Percentiles rank a stretch among this genome's conserved stretches.
These are phyloP conservation scores for Sarcophaga subvicina DNA, from an alignment of 2,888 invertebrate genomes.

Conservation along the genomic window DNA sequence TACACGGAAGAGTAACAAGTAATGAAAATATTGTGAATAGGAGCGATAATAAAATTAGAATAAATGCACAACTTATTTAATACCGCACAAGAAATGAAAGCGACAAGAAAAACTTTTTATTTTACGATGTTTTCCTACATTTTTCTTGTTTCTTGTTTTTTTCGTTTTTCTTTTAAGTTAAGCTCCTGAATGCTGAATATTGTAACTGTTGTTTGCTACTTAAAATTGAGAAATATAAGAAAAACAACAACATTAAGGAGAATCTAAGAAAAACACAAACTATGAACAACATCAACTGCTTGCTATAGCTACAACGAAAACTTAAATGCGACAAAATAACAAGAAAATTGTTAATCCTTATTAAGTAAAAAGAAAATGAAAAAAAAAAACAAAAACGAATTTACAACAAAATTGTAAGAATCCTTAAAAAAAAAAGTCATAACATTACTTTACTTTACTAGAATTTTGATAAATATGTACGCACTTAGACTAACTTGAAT, in stretches of 20 bases:
- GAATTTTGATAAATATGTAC: no score
- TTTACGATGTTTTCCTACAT: conserved; percentile 22
- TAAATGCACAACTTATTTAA: conserved; percentile 59
- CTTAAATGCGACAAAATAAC: conserved; percentile 29
- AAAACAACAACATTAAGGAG: conserved; percentile 27
- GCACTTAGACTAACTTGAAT: no score
- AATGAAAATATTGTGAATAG: conserved; percentile 32
- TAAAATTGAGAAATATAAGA: background rate
- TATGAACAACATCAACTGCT: no score
- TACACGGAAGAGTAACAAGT: background rate
- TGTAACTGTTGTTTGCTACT: conserved; percentile 24
- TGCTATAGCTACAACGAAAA: background rate
- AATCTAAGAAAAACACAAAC: no score
- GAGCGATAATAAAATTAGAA: conserved; percentile 43
- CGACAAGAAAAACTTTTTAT: conserved; percentile 46
- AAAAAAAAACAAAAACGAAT: conserved; percentile 8
- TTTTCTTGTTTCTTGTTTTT: no score
- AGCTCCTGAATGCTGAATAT: conserved; percentile 24
- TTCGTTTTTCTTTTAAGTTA: conserved; percentile 44
- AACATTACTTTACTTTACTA: no score
- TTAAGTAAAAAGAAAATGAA: background rate
- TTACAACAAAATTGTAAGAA: no score
- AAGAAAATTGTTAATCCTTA: conserved; percentile 54
- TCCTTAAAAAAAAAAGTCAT: no score
- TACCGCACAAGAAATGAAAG: conserved; percentile 22